phyloP scores from a whole-genome alignment of 1,140 invertebrate genomes.

The Macrobrachium nipponense region DNA sequence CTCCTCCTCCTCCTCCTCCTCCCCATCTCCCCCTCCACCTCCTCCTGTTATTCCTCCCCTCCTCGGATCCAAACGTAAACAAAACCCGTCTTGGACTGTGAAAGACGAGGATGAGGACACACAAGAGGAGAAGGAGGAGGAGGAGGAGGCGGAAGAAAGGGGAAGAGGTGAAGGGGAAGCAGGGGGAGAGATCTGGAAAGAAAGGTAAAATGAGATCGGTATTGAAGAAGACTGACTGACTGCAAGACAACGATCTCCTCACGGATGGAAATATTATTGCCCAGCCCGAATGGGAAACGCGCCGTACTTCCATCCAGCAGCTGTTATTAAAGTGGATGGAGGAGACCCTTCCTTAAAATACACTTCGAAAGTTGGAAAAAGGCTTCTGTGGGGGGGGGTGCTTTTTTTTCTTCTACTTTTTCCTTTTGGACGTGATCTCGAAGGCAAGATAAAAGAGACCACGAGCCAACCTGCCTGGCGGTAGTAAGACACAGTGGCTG shows the following conservation, averaged over 20 bases:
- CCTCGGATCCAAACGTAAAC: constrained; percentile 21
- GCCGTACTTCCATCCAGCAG: no score
- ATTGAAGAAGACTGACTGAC: neutral
- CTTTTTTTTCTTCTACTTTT: neutral
- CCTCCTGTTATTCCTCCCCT: neutral
- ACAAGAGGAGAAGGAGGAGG: neutral
- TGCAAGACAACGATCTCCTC: no score
- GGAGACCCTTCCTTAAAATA: no score
- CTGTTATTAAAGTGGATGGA: no score
- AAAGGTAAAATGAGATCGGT: neutral
- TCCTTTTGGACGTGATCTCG: neutral
- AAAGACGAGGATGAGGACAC: neutral
- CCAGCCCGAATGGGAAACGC: no score
- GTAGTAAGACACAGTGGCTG: constrained; percentile 31
- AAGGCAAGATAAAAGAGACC: neutral
- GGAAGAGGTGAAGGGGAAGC: neutral
- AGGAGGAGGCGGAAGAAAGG: neutral
- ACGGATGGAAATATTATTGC: no score
- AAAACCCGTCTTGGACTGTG: neutral
- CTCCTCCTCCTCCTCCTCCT: neutral
- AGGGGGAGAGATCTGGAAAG: neutral
- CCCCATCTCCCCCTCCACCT: neutral
- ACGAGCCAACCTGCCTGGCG: neutral
- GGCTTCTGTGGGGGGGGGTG: no score
- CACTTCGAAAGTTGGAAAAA: no score